Percentiles rank a stretch among this genome's conserved stretches.
Evolutionary conservation across 2,888 invertebrate genomes (phyloP).

Genomic region (Eilema sororculum): DNA sequence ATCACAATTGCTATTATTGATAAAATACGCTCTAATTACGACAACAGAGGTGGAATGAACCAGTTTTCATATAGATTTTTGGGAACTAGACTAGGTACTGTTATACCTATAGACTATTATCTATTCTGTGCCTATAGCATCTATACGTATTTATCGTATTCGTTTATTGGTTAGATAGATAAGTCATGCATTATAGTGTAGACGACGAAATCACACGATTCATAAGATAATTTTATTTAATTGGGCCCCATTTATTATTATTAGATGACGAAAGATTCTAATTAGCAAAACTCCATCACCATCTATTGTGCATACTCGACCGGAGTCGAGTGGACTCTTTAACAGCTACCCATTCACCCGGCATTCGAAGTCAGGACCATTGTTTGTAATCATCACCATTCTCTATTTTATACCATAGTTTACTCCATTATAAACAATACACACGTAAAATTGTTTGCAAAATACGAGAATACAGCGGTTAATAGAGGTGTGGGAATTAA

Average conservation of each 20-base stretch:
- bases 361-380: not conserved
- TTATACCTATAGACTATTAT: not conserved
- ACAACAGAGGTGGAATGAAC: no score
- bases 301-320: not conserved
- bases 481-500: constrained; percentile 36
- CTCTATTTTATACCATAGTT: not conserved
- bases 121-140: no score
- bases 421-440: not conserved
- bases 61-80: no score
- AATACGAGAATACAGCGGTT: constrained; percentile 11
- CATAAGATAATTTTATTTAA: no score
- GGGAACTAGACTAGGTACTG: not conserved
- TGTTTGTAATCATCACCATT: not conserved
- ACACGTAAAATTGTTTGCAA: constrained; percentile 6
- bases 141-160: no score
- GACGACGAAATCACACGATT: no score
- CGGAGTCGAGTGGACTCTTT: not conserved
- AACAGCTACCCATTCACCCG: not conserved
- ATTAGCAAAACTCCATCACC: not conserved
- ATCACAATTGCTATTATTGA: no score
- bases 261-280: no score
- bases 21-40: no score
- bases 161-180: no score
- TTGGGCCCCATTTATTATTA: no score
- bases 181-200: no score